phyloP scores from a whole-genome alignment of 2,797 vertebrate genomes.

The Epinephelus awoara region DNA sequence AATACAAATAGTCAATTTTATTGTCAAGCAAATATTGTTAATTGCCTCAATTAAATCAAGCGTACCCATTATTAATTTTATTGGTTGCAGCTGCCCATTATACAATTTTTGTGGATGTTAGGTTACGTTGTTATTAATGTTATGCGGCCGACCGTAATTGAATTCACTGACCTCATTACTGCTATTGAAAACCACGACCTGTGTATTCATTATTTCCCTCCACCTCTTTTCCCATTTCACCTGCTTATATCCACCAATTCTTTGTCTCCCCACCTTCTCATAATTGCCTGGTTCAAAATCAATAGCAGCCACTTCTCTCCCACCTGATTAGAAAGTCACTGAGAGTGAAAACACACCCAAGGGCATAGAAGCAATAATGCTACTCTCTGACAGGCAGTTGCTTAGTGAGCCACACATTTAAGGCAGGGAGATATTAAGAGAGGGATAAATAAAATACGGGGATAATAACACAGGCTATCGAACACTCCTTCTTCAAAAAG shows the following conservation, averaged over 20 bases:
- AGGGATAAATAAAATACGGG: not conserved
- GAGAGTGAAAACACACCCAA: constrained; percentile 28
- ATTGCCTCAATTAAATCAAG: constrained; percentile 29
- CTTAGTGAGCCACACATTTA: not conserved
- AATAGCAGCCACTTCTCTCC: constrained; percentile 37
- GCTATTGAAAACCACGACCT: constrained; percentile 12
- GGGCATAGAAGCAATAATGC: constrained; percentile 15
- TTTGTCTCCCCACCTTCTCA: constrained; percentile 10
- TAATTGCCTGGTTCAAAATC: constrained; percentile 44
- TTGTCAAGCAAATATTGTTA: constrained; percentile 54
- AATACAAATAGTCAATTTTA: constrained; percentile 15
- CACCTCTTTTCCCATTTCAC: constrained; percentile 10
- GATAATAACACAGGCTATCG: not conserved
- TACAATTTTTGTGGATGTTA: constrained; percentile 6
- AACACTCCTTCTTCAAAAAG: not conserved
- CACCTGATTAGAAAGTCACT: constrained; percentile 45
- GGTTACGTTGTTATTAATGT: not conserved
- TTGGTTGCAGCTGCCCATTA: constrained; percentile 26
- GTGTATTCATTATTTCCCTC: constrained; percentile 17
- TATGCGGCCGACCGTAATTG: not conserved
- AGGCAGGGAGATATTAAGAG: not conserved
- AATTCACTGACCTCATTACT: constrained; percentile 22
- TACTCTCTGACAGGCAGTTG: constrained; percentile 25
- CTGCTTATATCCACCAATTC: constrained; percentile 15
- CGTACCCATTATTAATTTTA: constrained; percentile 3